phyloP scores from a whole-genome alignment of 2,113 vertebrate genomes.

The Galbula dea region DNA sequence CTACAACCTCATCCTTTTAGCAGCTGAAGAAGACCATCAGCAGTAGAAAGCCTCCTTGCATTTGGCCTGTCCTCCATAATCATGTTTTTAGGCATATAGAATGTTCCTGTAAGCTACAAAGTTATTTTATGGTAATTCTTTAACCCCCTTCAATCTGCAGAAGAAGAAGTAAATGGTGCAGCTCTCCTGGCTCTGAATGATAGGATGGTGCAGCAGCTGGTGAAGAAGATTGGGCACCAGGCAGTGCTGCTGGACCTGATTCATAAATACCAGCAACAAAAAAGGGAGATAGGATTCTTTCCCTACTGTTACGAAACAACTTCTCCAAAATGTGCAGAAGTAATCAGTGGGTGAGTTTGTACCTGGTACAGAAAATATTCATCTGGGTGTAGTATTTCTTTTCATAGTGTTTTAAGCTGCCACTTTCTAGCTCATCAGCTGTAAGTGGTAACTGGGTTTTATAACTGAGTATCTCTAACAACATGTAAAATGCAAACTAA shows the following conservation, averaged over 20 bases:
- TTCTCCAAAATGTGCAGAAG: neutral
- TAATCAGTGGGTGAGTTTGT: slow-evolving; percentile 52
- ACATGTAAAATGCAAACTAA: neutral
- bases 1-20: neutral
- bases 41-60: neutral
- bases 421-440: neutral
- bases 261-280: slow-evolving; percentile 66
- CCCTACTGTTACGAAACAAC: neutral
- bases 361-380: neutral
- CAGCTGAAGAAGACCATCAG: neutral
- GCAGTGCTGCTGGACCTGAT: slow-evolving; percentile 75
- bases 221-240: slow-evolving; percentile 78
- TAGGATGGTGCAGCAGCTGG: slow-evolving; percentile 75
- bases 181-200: slow-evolving; percentile 75
- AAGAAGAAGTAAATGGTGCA: slow-evolving; percentile 74
- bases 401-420: neutral
- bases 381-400: neutral
- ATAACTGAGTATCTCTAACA: neutral
- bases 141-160: slow-evolving; percentile 35
- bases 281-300: neutral
- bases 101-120: neutral
- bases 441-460: neutral
- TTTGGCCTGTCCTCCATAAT: neutral
- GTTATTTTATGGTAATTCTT: neutral
- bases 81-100: neutral